Evolutionary conservation across 2,797 vertebrate genomes (phyloP), one percentile per base, ranked within the genome.

Genomic region (Botia almorhae): DNA sequence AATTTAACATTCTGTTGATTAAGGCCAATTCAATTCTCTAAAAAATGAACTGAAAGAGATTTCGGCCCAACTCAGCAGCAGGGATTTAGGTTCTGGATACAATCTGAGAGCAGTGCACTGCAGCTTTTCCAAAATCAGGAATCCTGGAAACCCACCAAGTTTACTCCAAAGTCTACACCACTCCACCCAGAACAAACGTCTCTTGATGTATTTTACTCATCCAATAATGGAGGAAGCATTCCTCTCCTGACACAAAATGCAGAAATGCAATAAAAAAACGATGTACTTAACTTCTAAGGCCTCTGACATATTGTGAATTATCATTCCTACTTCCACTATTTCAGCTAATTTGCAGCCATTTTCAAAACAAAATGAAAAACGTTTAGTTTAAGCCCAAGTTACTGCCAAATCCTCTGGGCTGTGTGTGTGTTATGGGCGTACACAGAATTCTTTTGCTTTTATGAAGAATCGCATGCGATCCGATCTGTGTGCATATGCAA

Each of bases 401-500:
- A 7, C 33, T 33, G 16, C 33, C 56, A 76, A 70, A 19, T 63
- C 33, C 58, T 76, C 7, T 11, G 58, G 11, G 21, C 48, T 43
- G 72, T 26, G 55, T 13, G 55, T 13, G 63, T 29, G 46, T 69
- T 69, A 67, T 26, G 60, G 73, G 73, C 39, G 56, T 55, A 53
- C 12, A 48, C 21, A 1, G 58, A 73, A 81, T 69, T 48, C 33
- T 58, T 74, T 58, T 13, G 50, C 33, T 76, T 81, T 64, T 56
- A 81, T 71, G 73, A 71, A 81, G 48, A 69, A 81, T 56, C 67
- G 19, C 33, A 69, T 71, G 73, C 73, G 21, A 70, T 76, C 48
- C 74, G 60, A 16, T 48, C 74, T 67, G 50, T 67, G 63, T 73
- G 51, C 19, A 51, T 73, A 19, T 19, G 16, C 58, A 26, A 39